Evolutionary conservation across 2,113 vertebrate genomes (phyloP).

Genomic region (Lepidothrix coronata): DNA sequence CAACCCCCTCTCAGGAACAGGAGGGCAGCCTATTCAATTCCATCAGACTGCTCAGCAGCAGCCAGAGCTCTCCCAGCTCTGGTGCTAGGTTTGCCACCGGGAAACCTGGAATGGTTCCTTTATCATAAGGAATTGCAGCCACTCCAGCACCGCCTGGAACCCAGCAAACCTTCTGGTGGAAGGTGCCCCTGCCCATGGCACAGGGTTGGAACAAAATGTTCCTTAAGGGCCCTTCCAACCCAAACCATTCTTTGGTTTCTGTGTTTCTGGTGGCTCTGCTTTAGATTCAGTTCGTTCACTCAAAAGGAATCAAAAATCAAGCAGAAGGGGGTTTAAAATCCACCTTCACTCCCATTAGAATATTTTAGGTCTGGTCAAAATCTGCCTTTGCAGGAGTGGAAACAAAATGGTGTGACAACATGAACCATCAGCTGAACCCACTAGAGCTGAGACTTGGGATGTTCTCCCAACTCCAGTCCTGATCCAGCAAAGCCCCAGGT

Average conservation of each 20-base stretch:
- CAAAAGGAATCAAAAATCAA: not conserved
- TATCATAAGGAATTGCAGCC: rapidly evolving
- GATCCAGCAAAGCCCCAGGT: not conserved
- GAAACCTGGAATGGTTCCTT: not conserved
- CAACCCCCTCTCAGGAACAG: not conserved
- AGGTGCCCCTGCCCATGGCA: not conserved
- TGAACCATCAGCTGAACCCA: not conserved
- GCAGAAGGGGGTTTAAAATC: not conserved
- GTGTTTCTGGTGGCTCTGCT: not conserved
- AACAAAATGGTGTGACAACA: rapidly evolving
- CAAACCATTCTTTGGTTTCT: not conserved
- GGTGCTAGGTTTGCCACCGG: rapidly evolving
- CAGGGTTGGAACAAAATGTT: not conserved
- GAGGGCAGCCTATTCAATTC: not conserved
- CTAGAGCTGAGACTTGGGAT: not conserved
- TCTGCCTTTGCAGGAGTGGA: not conserved
- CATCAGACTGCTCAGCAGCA: rapidly evolving
- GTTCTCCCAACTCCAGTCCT: not conserved
- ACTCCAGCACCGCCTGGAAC: not conserved
- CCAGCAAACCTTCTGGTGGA: not conserved
- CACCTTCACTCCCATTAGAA: not conserved
- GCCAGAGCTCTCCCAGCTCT: not conserved
- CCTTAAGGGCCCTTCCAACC: not conserved
- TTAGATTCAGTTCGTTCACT: not conserved
- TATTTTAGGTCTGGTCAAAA: not conserved